A percentile compares a stretch with the other conserved stretches of the same genome.
These are phyloP conservation scores for Tetraneura akinire DNA, from an alignment of 1,140 invertebrate species.

Conservation along the genomic window DNA sequence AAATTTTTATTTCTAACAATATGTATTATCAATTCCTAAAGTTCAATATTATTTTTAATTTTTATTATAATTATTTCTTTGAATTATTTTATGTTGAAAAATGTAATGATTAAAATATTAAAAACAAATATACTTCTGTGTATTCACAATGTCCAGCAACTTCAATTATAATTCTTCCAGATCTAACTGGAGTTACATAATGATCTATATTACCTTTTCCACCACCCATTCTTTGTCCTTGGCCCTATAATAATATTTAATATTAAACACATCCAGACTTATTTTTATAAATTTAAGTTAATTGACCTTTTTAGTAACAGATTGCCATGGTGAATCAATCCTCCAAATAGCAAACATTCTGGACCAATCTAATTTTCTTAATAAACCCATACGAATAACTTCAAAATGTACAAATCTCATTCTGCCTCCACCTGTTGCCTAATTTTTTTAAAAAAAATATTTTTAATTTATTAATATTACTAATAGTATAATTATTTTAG, in stretches of 20 bases:
- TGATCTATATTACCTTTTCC: conserved; percentile 95
- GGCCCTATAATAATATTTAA: conserved; percentile 62
- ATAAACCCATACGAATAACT: conserved; percentile 78
- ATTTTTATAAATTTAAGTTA: not conserved
- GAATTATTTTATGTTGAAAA: no score
- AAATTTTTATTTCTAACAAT: no score
- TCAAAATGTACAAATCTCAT: conserved; percentile 82
- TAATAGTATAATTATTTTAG: no score
- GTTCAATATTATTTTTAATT: no score
- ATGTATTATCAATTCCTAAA: no score
- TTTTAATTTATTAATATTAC: no score
- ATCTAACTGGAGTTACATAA: conserved; percentile 91
- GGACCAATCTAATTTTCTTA: conserved; percentile 73
- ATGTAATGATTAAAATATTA: no score
- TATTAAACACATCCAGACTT: not conserved
- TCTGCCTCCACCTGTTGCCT: conserved; percentile 83
- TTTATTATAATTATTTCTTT: no score
- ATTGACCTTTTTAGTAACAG: conserved; percentile 80
- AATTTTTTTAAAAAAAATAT: conserved; percentile 53
- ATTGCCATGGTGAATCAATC: conserved; percentile 92
- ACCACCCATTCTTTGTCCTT: conserved; percentile 90
- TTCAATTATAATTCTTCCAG: conserved; percentile 92
- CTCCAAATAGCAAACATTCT: conserved; percentile 95
- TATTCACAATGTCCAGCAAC: conserved; percentile 88
- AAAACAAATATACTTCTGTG: conserved; percentile 68